Base-by-base conservation (phyloP, 35 echinoderm and acorn worm genomes). In the Stichopus chloronotus region DNA sequence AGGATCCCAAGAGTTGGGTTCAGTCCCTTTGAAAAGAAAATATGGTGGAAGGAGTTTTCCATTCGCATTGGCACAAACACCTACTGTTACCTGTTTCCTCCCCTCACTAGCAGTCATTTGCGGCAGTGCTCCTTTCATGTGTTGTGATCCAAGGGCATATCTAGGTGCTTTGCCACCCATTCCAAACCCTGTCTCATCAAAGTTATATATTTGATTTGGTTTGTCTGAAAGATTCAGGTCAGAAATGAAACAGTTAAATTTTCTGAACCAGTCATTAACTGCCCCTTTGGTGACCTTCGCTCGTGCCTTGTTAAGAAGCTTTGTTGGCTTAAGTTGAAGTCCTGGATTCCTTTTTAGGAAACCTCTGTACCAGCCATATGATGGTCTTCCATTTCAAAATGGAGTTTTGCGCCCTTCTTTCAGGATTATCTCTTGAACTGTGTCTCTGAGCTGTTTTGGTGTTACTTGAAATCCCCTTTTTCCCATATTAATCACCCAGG, bases 181-280 rank as follows among this genome's bases (percentile, higher is more conserved):
- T 6, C 24, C 78, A 43, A 81, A 81, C n/a, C 78, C 78, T 13
- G 78, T 52, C 5, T 81, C 78, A 81, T 24, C 84, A 57, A 57
- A 87, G 55, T 87, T 58, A 17, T 57, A 87, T 11, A 87, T 87
- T 5, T 21, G 58, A 4, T 57, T 25, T 5, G 84, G 84, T 19
- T 87, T 87, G 84, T 87, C 84, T 19, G 13, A 87, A 20, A 87
- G 56, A 55, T 87, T 56, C 84, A 87, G 20, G 55, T 87, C 84
- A n/a, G n/a, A n/a, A n/a, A n/a, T n/a, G n/a, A n/a, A n/a, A n/a
- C n/a, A n/a, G n/a, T n/a, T n/a, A n/a, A n/a, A n/a, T n/a, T n/a
- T n/a, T n/a, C n/a, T n/a, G n/a, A n/a, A n/a, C n/a, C n/a, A n/a
- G n/a, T n/a, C n/a, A n/a, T n/a, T n/a, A n/a, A n/a, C n/a, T n/a